Evolutionary conservation across 2,888 invertebrate species (phyloP).

Genomic region (Cryptops parisi): DNA sequence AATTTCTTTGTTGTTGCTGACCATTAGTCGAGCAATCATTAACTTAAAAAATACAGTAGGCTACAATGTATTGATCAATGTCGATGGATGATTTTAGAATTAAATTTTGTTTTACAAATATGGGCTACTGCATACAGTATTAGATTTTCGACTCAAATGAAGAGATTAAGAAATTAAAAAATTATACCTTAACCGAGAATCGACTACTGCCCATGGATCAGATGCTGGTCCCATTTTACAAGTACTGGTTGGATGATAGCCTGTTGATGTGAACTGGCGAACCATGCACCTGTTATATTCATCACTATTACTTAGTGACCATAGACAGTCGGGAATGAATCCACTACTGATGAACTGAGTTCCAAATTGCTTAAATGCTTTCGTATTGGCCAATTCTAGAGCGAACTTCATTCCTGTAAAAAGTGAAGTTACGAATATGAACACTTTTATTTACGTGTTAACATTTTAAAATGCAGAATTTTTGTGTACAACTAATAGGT

Average conservation of each 20-base stretch:
- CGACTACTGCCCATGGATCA: constrained; percentile 15
- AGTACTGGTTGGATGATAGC: constrained; percentile 12
- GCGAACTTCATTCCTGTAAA: constrained; percentile 11
- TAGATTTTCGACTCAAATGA: too few species aligned
- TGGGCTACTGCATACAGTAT: too few species aligned
- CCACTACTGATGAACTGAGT: constrained; percentile 2
- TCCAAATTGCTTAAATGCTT: constrained; percentile 11
- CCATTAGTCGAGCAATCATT: too few species aligned
- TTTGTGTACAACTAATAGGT: too few species aligned
- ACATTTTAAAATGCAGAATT: too few species aligned
- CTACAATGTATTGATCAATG: too few species aligned
- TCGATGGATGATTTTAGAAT: too few species aligned
- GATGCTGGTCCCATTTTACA: constrained; percentile 15
- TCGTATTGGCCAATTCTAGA: not conserved
- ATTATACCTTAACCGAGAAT: constrained; percentile 10
- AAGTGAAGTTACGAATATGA: too few species aligned
- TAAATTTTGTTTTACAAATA: too few species aligned
- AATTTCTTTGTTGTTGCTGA: too few species aligned
- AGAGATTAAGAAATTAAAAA: not conserved
- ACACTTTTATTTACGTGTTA: too few species aligned
- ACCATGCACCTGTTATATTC: constrained; percentile 12
- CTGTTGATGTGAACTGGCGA: constrained; percentile 4
- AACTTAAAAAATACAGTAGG: too few species aligned
- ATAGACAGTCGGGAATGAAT: constrained; percentile 7
- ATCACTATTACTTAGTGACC: constrained; percentile 2